These are phyloP conservation scores for Beaufortia kweichowensis DNA, from an alignment of 2,113 vertebrate genomes.

Conservation along the genomic window DNA sequence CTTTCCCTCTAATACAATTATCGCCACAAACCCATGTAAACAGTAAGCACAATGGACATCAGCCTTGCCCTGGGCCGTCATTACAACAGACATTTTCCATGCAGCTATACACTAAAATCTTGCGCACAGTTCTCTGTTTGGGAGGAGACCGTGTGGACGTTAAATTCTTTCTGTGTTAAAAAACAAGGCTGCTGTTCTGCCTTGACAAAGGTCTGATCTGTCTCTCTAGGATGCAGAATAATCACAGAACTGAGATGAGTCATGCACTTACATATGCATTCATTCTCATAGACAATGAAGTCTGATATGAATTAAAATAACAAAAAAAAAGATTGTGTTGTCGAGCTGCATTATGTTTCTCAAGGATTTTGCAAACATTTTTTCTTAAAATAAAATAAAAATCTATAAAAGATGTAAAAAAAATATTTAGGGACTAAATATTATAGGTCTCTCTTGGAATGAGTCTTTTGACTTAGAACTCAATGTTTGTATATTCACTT, in stretches of 20 bases:
- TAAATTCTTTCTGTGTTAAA: background rate
- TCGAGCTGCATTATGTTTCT: background rate
- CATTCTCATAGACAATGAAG: background rate
- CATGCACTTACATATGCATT: background rate
- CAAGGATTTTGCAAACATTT: slow-evolving; percentile 51
- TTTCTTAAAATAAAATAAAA: too few species aligned
- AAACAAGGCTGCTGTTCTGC: slow-evolving; percentile 21
- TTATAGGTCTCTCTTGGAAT: too few species aligned
- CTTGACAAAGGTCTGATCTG: slow-evolving; percentile 10
- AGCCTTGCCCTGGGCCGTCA: slow-evolving; percentile 54
- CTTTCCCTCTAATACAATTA: slow-evolving; percentile 71
- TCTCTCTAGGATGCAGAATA: slow-evolving; percentile 21
- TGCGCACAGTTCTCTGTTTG: slow-evolving; percentile 49
- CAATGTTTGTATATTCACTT: too few species aligned
- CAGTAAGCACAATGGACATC: slow-evolving; percentile 62
- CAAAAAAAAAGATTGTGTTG: background rate
- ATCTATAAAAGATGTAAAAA: too few species aligned
- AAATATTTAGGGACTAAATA: too few species aligned
- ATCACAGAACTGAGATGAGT: background rate
- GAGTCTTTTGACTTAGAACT: too few species aligned
- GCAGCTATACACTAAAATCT: slow-evolving; percentile 52
- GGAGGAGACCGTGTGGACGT: slow-evolving; percentile 49
- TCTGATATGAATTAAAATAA: slow-evolving; percentile 4
- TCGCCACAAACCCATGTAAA: slow-evolving; percentile 76
- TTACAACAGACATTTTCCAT: slow-evolving; percentile 53